Evolutionary conservation across 2,797 vertebrate species (phyloP).

Genomic region (Heteromormyrus szaboi): DNA sequence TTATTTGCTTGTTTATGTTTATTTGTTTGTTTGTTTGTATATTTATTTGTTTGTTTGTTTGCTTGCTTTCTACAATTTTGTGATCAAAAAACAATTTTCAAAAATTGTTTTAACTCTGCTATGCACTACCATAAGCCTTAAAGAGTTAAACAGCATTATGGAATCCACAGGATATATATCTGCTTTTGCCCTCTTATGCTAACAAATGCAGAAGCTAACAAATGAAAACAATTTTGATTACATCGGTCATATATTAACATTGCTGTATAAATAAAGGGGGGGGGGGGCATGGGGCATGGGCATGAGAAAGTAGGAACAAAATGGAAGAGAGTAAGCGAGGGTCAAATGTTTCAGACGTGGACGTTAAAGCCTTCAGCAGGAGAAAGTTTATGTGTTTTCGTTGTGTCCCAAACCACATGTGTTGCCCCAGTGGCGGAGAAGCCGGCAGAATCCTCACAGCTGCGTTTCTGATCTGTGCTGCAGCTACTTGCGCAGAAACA

Average conservation of each 20-base stretch:
- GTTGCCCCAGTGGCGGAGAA: neutral
- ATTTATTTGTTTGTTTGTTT: neutral
- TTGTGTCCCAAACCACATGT: neutral
- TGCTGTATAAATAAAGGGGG: conserved; percentile 14
- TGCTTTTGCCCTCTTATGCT: neutral
- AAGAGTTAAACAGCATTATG: neutral
- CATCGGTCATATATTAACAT: neutral
- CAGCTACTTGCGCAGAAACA: neutral
- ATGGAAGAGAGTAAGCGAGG: conserved; percentile 41
- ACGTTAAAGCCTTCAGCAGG: conserved; percentile 22
- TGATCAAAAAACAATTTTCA: neutral
- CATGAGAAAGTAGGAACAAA: conserved; percentile 19
- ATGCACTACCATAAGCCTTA: neutral
- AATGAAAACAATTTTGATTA: neutral
- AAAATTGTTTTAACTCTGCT: neutral
- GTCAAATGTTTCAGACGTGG: neutral
- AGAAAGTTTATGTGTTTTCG: conserved; percentile 19
- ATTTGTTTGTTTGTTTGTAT: neutral
- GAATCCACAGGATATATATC: neutral
- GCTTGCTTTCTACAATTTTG: neutral
- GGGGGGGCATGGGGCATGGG: neutral
- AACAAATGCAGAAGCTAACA: neutral
- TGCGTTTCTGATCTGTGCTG: neutral
- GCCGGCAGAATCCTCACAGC: neutral
- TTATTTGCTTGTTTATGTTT: neutral